Conservation (phyloP, 1,140 invertebrate genomes). For the Colletes latitarsis region DNA sequence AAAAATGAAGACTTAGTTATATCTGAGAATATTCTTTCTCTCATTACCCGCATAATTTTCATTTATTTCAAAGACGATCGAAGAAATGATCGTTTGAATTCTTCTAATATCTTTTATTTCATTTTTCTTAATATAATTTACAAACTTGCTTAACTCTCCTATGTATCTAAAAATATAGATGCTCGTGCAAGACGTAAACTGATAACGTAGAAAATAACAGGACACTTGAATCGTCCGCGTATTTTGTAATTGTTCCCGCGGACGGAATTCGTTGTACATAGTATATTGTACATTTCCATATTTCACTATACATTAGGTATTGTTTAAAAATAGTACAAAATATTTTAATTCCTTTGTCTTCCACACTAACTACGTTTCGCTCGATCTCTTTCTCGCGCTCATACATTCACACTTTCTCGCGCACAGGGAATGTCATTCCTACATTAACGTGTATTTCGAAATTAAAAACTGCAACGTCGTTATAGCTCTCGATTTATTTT, state of each 20-base stretch:
- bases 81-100: background rate
- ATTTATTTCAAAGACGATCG: too few relatives aligned
- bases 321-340: constrained; percentile 48
- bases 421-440: constrained; percentile 46
- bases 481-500: background rate
- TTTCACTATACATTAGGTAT: constrained; percentile 66
- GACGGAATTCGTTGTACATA: constrained; percentile 60
- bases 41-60: too few relatives aligned
- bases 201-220: constrained; percentile 73
- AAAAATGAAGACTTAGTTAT: too few relatives aligned
- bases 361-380: background rate
- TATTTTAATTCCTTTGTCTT: constrained; percentile 11
- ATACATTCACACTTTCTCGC: background rate
- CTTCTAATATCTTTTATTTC: constrained; percentile 66
- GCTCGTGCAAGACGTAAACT: constrained; percentile 66
- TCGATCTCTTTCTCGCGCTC: too few relatives aligned
- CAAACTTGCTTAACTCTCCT: constrained; percentile 72
- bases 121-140: constrained; percentile 76
- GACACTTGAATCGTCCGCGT: constrained; percentile 60
- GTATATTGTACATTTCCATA: constrained; percentile 71
- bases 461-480: constrained; percentile 16
- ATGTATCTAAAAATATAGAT: constrained; percentile 74
- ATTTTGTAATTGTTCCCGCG: constrained; percentile 50
- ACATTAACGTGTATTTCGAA: constrained; percentile 14
- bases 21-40: too few relatives aligned